Base-by-base conservation (phyloP, 2,113 vertebrate species). In the Reinhardtius hippoglossoides region DNA sequence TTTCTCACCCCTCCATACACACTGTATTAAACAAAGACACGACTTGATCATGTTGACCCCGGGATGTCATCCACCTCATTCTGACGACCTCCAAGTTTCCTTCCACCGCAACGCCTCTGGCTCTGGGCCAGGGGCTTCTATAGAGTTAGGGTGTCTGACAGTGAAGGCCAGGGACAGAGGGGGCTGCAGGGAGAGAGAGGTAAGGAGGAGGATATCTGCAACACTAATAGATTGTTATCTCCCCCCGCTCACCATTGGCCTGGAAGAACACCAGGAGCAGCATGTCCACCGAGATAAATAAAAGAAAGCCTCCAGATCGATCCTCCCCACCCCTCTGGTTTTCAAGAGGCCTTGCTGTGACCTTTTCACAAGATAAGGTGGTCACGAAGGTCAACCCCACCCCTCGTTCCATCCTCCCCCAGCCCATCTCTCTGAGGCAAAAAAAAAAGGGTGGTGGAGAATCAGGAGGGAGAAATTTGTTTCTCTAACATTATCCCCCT, bases 151-250 rank as follows among this genome's bases (percentile, higher is more conserved):
- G 78, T 87, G 83, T 79, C 67, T 76, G 83, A 82, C 82, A 86
- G 86, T 68, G 66, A 75, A 57, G 82, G 87, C 20, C 13, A 76
- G 80, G 81, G 84, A 84, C 56, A 75, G 68, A 70, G 69, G 76
- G 62, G 83, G 80, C 60, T 73, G 72, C 59, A 67, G 78, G 76
- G 81, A 80, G 77, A 74, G 78, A 54, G 79, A 71, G 78, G 87
- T 84, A 89, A 86, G 82, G 78, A 89, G 89, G 76, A 91, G 90
- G 89, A 91, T 91, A 94, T 94, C 92, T 94, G 89, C 92, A 94
- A 93, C 93, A 93, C 92, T 92, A 93, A 94, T 94, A 94, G 94
- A 95, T 94, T 71, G 88, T 93, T 94, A 95, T 95, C 94, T 90
- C 81, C 72, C 78, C 88, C 86, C 76, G 87, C 89, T 91, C 87